These are phyloP conservation scores for Paramormyrops kingsleyae DNA, from an alignment of 2,113 vertebrate species.

Conservation along the genomic window DNA sequence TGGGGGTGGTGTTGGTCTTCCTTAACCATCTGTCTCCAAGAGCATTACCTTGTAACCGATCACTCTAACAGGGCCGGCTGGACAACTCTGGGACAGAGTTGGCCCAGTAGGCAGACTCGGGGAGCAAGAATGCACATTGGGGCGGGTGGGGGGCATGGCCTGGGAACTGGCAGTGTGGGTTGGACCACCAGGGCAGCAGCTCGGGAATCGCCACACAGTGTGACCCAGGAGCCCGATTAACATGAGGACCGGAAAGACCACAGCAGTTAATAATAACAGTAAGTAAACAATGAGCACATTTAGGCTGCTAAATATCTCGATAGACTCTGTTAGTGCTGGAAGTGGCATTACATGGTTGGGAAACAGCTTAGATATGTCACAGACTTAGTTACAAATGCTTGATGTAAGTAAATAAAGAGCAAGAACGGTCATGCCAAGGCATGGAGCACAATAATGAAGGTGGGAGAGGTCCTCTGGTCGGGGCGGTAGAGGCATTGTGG, in stretches of 20 bases:
- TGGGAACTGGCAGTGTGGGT: not conserved
- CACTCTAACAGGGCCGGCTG: not conserved
- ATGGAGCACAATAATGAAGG: not conserved
- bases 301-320: not conserved
- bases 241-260: not conserved
- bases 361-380: not conserved
- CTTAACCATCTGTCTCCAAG: slow-evolving; percentile 8
- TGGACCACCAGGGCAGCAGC: not conserved
- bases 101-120: not conserved
- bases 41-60: not conserved
- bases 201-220: not conserved
- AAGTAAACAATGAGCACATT: not conserved
- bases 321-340: not conserved
- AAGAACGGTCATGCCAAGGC: not conserved
- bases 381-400: not conserved
- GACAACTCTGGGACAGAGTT: too few species aligned
- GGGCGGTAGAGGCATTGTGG: not conserved
- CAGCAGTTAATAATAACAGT: not conserved
- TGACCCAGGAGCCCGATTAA: not conserved
- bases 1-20: slow-evolving; percentile 2
- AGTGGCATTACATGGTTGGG: not conserved
- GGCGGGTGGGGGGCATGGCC: not conserved
- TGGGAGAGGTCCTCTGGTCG: not conserved
- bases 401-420: not conserved
- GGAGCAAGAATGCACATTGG: not conserved